These are phyloP conservation scores for Arbacia lixula DNA, from an alignment of 53 echinoderm and acorn worm species.

Conservation along the genomic window DNA sequence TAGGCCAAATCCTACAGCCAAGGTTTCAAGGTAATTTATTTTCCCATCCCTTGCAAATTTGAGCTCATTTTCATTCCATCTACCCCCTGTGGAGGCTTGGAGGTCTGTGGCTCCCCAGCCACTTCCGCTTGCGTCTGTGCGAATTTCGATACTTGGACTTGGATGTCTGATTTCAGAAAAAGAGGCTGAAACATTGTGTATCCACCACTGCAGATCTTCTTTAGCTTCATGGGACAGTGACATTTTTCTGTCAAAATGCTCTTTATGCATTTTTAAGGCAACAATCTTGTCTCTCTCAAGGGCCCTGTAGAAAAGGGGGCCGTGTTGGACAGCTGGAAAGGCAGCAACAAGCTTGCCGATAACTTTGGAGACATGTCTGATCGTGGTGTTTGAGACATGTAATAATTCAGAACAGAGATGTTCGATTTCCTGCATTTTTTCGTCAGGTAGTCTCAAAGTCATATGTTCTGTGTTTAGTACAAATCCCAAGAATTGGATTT, in stretches of 20 bases:
- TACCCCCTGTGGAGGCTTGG: not conserved
- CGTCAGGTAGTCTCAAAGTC: not conserved
- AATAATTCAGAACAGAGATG: not conserved
- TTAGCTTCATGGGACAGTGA: slow-evolving; percentile 17
- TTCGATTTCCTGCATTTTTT: not conserved
- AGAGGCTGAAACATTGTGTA: slow-evolving; percentile 4
- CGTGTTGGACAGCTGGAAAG: slow-evolving; percentile 30
- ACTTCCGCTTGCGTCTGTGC: not conserved
- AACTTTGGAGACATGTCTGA: slow-evolving; percentile 3
- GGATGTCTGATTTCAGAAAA: not conserved
- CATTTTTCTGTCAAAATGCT: slow-evolving; percentile 64
- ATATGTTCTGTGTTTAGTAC: not conserved
- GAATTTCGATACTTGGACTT: slow-evolving; percentile 8
- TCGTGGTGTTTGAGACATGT: not conserved
- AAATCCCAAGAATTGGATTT: not conserved
- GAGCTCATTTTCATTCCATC: not conserved
- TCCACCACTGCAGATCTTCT: slow-evolving; percentile 31
- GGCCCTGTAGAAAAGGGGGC: slow-evolving; percentile 35
- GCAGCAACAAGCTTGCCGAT: slow-evolving; percentile 53
- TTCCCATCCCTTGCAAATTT: not conserved
- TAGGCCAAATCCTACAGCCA: slow-evolving; percentile 10
- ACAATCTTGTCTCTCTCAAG: slow-evolving; percentile 50
- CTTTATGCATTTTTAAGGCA: slow-evolving; percentile 35
- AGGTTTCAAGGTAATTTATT: slow-evolving; percentile 54
- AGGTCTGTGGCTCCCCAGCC: slow-evolving; percentile 34